These are phyloP conservation scores for Eumacrocentrus americanus DNA, from an alignment of 2,888 invertebrate genomes.

Conservation along the genomic window DNA sequence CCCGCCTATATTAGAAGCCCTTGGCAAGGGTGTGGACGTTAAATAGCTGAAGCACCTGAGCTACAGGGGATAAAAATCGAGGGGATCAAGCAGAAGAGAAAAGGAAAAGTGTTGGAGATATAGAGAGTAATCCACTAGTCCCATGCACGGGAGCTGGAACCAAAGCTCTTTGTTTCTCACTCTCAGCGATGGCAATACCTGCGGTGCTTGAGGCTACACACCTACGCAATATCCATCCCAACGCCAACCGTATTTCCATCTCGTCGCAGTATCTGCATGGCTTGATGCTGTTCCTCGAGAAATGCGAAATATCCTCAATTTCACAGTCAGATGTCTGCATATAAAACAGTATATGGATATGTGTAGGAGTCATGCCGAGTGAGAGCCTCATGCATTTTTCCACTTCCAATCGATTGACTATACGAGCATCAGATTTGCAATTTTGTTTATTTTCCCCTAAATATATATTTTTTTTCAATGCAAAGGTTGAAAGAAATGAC, in stretches of 20 bases:
- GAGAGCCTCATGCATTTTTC: too few relatives aligned
- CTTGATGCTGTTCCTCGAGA: not conserved
- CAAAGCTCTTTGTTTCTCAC: conserved; percentile 45
- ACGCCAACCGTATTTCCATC: conserved; percentile 2
- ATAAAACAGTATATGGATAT: too few relatives aligned
- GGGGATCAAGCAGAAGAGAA: not conserved
- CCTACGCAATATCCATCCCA: conserved; percentile 27
- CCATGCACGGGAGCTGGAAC: conserved; percentile 38
- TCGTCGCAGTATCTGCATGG: not conserved
- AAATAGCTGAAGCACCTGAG: too few relatives aligned
- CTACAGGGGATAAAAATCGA: conserved; percentile 9
- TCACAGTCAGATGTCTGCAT: too few relatives aligned
- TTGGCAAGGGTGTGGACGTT: too few relatives aligned
- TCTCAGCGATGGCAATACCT: conserved; percentile 45
- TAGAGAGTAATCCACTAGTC: conserved; percentile 39
- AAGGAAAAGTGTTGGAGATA: conserved; percentile 31
- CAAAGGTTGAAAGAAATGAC: too few relatives aligned
- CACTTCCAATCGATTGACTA: too few relatives aligned
- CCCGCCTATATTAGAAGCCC: too few relatives aligned
- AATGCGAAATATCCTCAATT: not conserved
- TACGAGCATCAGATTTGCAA: too few relatives aligned
- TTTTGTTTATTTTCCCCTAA: too few relatives aligned
- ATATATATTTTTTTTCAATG: too few relatives aligned
- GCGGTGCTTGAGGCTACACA: conserved; percentile 41
- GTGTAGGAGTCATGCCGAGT: too few relatives aligned